Evolutionary conservation across 2,888 invertebrate species (phyloP).

Genomic region (Pyrochroa serraticornis): DNA sequence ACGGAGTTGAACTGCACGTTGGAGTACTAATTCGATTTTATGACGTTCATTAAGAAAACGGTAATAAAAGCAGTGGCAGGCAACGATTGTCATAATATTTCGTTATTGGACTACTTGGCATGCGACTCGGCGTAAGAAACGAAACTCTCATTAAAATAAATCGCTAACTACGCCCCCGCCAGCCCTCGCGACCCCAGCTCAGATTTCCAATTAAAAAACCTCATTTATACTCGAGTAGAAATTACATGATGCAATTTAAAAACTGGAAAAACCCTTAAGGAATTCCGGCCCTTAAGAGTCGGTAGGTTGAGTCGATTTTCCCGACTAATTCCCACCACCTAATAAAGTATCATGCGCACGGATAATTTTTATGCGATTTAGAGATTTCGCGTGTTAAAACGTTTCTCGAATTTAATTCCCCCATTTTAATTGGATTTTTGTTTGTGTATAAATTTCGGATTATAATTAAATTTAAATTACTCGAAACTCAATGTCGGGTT

Average conservation of each 20-base stretch:
- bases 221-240: constrained; percentile 58
- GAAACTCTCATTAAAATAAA: constrained; percentile 55
- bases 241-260: constrained; percentile 58
- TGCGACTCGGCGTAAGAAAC: constrained; percentile 37
- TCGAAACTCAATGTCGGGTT: constrained; percentile 37
- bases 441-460: constrained; percentile 53
- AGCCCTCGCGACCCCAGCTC: constrained; percentile 43
- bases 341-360: constrained; percentile 59
- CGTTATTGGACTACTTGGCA: constrained; percentile 40
- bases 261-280: constrained; percentile 43
- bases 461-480: constrained; percentile 51
- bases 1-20: no score
- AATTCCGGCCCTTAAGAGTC: constrained; percentile 48
- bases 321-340: constrained; percentile 44
- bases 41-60: constrained; percentile 22
- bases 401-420: constrained; percentile 57
- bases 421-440: constrained; percentile 58
- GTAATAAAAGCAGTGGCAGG: constrained; percentile 26
- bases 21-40: constrained; percentile 12
- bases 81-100: constrained; percentile 36
- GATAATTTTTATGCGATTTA: constrained; percentile 59
- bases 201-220: constrained; percentile 59
- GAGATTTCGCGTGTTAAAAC: constrained; percentile 58
- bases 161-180: constrained; percentile 38
- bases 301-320: constrained; percentile 45